Evolutionary conservation across 2,113 vertebrate species (phyloP), one percentile per base, ranked within the genome.

Genomic region (Hydrochoerus hydrochaeris): DNA sequence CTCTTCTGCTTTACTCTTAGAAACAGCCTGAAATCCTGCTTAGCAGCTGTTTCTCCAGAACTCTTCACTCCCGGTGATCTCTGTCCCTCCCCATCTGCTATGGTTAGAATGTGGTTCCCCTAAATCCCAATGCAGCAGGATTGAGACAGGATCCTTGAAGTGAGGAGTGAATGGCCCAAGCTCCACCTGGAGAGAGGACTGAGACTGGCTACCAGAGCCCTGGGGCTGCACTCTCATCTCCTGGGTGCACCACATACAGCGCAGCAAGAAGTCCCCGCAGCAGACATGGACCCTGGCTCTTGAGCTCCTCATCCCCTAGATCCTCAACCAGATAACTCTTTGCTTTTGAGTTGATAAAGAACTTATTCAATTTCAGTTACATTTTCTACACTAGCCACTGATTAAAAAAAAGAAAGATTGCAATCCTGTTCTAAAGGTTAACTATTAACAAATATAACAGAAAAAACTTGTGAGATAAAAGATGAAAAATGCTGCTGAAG

Each of bases 401-500:
- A 52, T 80, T 17, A 5, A 10, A 32, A 38, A 71, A 67, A n/a
- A 67, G 7, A 69, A 73, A 73, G 19, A 49, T 49, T 49, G 14
- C 7, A 78, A 77, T 6, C 41, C 44, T 46, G 44, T 49, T 78
- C 44, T 17, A 32, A 78, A 78, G 14, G 4, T 35, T 35, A 80
- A 35, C 32, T 54, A 22, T 54, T 80, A 80, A 80, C 35, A 54
- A 54, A 80, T 54, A 80, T 35, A 54, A 52, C 10, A 80, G 30
- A 52, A 52, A 52, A 32, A 52, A 52, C 17, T 32, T 80, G 16
- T 52, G 46, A 35, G 49, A 54, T 80, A 32, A 52, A 80, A 71
- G 41, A 77, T 77, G 26, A 44, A 46, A 73, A 78, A 32, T 78
- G 44, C 44, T 78, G 26, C n/a, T 96, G 67, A 85, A 95, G 67